Evolutionary conservation across 2,113 vertebrate species (phyloP), one percentile per base, ranked within the genome.

Genomic region (Albula goreensis): DNA sequence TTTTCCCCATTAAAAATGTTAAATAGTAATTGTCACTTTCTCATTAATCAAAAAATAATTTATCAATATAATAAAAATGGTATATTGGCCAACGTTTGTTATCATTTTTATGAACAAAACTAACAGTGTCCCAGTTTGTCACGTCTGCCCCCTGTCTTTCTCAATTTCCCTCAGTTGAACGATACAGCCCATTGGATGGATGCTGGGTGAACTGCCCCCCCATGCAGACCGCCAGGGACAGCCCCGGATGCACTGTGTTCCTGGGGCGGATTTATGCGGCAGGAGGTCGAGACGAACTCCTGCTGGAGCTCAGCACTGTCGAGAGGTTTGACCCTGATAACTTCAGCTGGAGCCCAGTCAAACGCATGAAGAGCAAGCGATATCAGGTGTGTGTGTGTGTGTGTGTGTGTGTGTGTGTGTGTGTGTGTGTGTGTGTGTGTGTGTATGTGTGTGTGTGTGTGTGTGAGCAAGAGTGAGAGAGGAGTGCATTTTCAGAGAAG

Each of bases 181-280:
- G 88, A 13, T 95, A 92, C 90, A 87, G 87, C 89, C 93, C 90
- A 1, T 49, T 57, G 82, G 93, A 95, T 1, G 92, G 92, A 41
- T 87, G 52, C 17, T 95, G 94, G 93, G 87, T 80, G 0, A 77
- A 86, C 41, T 94, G 93, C 70, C 78, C 91, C 66, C 87, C 92
- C 78, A 91, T 94, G 86, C 79, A 91, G n/a, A 90, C 88, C 63
- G 91, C 92, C 84, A 90, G 94, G 80, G 90, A 94, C 90, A 89
- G 87, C 1, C 90, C 92, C 0, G 93, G 91, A 79, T 95, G 93
- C 19, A 31, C 85, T 0, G 90, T 91, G 0, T 93, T 91, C 84
- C 90, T 92, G 87, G 91, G 90, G 3, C 87, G 88, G 78, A 90
- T 96, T 88, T 95, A 93, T 5, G 89, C 93, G 57, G 92, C 91